Percentiles rank a stretch among this genome's conserved stretches.
phyloP scores from a whole-genome alignment of 2,797 vertebrate genomes.

The Arremon brunneinucha region DNA sequence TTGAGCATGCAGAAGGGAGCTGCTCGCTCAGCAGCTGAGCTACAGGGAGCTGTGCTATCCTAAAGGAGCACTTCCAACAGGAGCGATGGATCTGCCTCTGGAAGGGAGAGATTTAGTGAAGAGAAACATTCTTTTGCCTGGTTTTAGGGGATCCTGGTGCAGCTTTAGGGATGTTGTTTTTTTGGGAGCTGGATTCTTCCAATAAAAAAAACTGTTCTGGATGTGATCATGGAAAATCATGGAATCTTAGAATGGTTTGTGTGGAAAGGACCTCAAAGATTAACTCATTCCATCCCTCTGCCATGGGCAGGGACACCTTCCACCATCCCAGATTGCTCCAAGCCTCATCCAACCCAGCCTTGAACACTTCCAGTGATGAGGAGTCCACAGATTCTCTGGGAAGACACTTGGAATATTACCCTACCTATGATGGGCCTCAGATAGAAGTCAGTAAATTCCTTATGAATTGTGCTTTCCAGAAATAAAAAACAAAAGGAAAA shows the following conservation, averaged over 20 bases:
- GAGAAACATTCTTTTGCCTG: neutral
- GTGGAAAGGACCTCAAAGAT: neutral
- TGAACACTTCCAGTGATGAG: neutral
- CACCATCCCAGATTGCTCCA: neutral
- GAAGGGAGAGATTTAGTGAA: neutral
- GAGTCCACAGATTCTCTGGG: neutral
- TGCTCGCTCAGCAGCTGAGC: slow-evolving; percentile 51
- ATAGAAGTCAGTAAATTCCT: neutral
- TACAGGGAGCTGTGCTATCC: neutral
- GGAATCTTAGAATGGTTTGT: neutral
- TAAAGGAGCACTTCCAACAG: neutral
- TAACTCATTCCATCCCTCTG: neutral
- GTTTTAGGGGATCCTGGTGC: neutral
- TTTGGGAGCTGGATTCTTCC: neutral
- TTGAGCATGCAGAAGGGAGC: slow-evolving; percentile 45
- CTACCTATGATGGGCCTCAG: neutral
- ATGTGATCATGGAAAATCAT: neutral
- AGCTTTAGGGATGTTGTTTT: neutral
- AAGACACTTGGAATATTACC: neutral
- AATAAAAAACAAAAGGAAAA: neutral
- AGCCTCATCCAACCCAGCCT: neutral
- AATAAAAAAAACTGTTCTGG: neutral
- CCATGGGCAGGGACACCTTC: neutral
- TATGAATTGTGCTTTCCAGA: neutral
- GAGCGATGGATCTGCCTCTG: neutral